phyloP scores from a whole-genome alignment of 1,140 invertebrate species.

The Drosophila chauvacae region DNA sequence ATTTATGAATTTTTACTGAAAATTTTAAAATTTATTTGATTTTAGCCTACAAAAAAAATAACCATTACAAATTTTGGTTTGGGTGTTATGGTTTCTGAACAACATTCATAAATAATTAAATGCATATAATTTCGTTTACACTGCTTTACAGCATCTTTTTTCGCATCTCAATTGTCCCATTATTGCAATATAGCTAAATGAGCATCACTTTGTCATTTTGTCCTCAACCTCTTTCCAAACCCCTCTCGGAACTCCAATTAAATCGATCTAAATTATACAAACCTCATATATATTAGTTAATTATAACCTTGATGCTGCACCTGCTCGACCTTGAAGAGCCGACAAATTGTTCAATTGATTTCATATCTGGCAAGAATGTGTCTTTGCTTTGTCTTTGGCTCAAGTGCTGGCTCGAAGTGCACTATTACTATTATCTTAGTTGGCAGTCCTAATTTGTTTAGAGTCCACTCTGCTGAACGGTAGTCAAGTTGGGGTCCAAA shows the following conservation, averaged over 20 bases:
- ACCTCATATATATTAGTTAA: conserved; percentile 25
- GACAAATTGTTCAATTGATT: conserved; percentile 69
- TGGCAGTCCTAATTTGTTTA: conserved; percentile 64
- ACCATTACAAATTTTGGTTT: too few species aligned
- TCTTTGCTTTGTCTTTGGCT: conserved; percentile 51
- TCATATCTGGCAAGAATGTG: conserved; percentile 59
- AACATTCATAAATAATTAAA: too few species aligned
- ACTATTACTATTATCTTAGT: conserved; percentile 44
- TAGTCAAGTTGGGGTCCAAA: conserved; percentile 52
- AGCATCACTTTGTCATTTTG: too few species aligned
- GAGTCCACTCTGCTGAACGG: conserved; percentile 41
- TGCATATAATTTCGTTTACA: too few species aligned
- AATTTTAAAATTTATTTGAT: too few species aligned
- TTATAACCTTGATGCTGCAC: conserved; percentile 50
- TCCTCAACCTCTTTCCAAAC: too few species aligned
- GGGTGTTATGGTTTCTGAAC: too few species aligned
- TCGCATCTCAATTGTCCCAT: too few species aligned
- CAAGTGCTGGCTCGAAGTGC: conserved; percentile 38
- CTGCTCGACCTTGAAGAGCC: conserved; percentile 58
- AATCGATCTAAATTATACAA: conserved; percentile 29
- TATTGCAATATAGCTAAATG: too few species aligned
- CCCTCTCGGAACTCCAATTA: conserved; percentile 32
- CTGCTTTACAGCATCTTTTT: too few species aligned
- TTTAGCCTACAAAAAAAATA: too few species aligned
- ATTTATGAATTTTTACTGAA: too few species aligned